Evolutionary conservation across 2,888 invertebrate genomes (phyloP).

Genomic region (Eilema griseolum): DNA sequence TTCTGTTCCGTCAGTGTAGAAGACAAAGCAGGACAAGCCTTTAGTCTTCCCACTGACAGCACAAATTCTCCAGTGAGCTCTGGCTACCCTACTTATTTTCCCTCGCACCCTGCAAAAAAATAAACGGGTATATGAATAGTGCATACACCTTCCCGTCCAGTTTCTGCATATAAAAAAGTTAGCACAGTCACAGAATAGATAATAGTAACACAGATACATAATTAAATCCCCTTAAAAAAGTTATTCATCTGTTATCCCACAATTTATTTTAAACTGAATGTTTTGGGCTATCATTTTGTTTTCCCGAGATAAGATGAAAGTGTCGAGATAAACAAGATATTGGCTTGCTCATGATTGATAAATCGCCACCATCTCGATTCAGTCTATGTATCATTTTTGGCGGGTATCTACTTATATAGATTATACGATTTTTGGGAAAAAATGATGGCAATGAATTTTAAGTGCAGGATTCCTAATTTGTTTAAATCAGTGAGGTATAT

Average conservation of each 20-base stretch:
- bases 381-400: slow-evolving; percentile 59
- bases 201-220: no score
- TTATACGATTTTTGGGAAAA: slow-evolving; percentile 23
- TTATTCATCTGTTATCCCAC: not conserved
- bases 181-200: no score
- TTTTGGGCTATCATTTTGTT: slow-evolving; percentile 28
- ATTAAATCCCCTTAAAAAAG: no score
- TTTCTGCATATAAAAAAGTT: no score
- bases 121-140: no score
- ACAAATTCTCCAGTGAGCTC: no score
- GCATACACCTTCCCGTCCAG: no score
- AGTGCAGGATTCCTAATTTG: slow-evolving; percentile 83
- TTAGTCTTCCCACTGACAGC: no score
- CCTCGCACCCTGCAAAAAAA: no score
- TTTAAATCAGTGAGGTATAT: slow-evolving; percentile 89
- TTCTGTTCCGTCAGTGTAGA: no score
- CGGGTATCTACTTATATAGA: slow-evolving; percentile 38
- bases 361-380: slow-evolving; percentile 65
- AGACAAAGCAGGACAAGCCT: no score
- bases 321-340: slow-evolving; percentile 79
- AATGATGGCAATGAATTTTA: slow-evolving; percentile 63
- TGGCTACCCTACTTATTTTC: no score
- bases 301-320: slow-evolving; percentile 69
- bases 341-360: slow-evolving; percentile 70
- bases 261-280: slow-evolving; percentile 25